A percentile compares a stretch with the other conserved stretches of the same genome.
phyloP scores from a whole-genome alignment of 2,797 vertebrate species.

The Eulemur albifrons region DNA sequence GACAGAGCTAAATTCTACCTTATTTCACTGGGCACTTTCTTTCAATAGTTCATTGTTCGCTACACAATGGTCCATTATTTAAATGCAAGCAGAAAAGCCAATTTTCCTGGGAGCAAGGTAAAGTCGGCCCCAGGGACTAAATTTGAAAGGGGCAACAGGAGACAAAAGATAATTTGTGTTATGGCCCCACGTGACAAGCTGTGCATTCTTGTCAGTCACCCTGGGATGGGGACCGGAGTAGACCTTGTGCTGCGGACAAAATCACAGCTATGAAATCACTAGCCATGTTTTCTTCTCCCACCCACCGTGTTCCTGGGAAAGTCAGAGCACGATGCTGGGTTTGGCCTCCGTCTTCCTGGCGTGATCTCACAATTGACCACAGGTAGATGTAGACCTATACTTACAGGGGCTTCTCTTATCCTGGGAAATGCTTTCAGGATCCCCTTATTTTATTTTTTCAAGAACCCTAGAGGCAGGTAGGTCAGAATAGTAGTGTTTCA shows the following conservation, averaged over 20 bases:
- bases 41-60: background rate
- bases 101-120: background rate
- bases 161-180: background rate
- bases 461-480: too few relatives aligned
- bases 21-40: background rate
- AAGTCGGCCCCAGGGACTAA: background rate
- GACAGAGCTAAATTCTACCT: too few relatives aligned
- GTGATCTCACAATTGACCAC: accelerated
- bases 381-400: too few relatives aligned
- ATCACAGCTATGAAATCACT: accelerated
- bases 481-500: background rate
- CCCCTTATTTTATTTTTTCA: too few relatives aligned
- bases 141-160: background rate
- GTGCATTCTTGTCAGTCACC: background rate
- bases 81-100: background rate
- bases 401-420: background rate
- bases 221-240: too few relatives aligned
- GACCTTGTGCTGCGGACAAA: accelerated
- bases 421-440: background rate
- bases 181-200: accelerated
- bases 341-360: background rate
- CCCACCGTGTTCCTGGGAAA: background rate
- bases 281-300: background rate
- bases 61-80: background rate
- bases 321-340: accelerated